Evolutionary conservation across 2,888 invertebrate genomes (phyloP).

Genomic region (Hermaeophaga mercurialis): DNA sequence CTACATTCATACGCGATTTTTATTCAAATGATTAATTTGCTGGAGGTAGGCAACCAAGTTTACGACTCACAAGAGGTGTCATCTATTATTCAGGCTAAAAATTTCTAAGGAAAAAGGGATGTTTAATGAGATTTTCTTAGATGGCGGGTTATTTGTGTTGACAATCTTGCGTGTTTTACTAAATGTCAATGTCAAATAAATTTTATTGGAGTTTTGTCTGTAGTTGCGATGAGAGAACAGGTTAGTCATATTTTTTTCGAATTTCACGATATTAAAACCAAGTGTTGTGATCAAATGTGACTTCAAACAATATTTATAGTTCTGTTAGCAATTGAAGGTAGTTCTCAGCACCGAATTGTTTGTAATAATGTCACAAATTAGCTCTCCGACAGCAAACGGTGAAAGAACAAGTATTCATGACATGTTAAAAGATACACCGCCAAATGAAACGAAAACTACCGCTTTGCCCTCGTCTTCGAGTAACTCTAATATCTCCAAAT

Average conservation of each 20-base stretch:
- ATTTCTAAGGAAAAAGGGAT: no score
- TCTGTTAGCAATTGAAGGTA: neutral
- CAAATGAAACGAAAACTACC: constrained; percentile 75
- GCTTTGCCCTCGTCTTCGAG: constrained; percentile 75
- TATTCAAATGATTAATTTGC: no score
- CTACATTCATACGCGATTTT: no score
- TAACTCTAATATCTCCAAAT: constrained; percentile 70
- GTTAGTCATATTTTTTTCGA: constrained; percentile 2
- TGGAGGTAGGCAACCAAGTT: no score
- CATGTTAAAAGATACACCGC: constrained; percentile 83
- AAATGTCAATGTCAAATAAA: constrained; percentile 4
- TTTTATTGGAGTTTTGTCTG: neutral
- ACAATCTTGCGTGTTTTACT: neutral
- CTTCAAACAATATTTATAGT: constrained; percentile 5
- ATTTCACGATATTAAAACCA: constrained; percentile 2
- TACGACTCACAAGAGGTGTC: no score
- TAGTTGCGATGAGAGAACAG: constrained; percentile 13
- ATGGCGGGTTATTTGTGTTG: neutral
- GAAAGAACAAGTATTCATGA: constrained; percentile 79
- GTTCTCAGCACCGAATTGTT: neutral
- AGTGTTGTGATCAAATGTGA: constrained; percentile 22
- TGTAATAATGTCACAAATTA: constrained; percentile 51
- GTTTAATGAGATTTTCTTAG: no score
- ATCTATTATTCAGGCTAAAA: no score
- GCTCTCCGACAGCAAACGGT: constrained; percentile 52